These are phyloP conservation scores for Parasteatoda tepidariorum DNA, from an alignment of 1,140 invertebrate species.

Conservation along the genomic window DNA sequence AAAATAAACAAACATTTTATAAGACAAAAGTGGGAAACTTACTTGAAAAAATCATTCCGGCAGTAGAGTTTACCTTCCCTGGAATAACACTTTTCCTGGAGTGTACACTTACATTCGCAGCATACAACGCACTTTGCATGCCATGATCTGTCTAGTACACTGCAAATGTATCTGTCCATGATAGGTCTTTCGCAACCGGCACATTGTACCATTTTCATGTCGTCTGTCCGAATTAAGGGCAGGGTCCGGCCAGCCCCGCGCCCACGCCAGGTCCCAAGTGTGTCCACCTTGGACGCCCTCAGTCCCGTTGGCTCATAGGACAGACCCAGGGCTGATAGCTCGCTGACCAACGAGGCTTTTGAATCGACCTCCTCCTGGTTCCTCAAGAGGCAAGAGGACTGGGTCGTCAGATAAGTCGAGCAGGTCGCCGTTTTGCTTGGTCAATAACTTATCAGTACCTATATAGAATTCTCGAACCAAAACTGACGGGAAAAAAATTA, in stretches of 20 bases:
- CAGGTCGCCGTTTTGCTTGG: neutral
- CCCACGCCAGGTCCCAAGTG: constrained; percentile 24
- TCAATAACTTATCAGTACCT: no score
- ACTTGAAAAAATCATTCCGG: constrained; percentile 98
- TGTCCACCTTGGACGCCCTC: constrained; percentile 45
- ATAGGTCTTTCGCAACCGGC: constrained; percentile 98
- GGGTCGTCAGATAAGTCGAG: neutral
- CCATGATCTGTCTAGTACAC: constrained; percentile 95
- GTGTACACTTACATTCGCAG: constrained; percentile 88
- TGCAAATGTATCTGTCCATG: constrained; percentile 96
- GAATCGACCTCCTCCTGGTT: constrained; percentile 29
- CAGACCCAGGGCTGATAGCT: constrained; percentile 50
- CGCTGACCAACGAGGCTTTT: constrained; percentile 20
- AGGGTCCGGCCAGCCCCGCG: constrained; percentile 31
- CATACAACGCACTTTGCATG: constrained; percentile 96
- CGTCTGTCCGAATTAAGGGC: constrained; percentile 46
- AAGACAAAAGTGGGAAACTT: no score
- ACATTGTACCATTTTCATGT: constrained; percentile 82
- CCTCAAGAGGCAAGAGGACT: neutral
- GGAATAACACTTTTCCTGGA: constrained; percentile 97
- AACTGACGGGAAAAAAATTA: no score
- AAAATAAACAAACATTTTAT: no score
- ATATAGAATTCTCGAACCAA: no score
- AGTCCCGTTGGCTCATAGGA: constrained; percentile 36
- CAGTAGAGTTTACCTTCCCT: constrained; percentile 97